Conservation (phyloP, 2,113 vertebrate species). For the Panurus biarmicus region DNA sequence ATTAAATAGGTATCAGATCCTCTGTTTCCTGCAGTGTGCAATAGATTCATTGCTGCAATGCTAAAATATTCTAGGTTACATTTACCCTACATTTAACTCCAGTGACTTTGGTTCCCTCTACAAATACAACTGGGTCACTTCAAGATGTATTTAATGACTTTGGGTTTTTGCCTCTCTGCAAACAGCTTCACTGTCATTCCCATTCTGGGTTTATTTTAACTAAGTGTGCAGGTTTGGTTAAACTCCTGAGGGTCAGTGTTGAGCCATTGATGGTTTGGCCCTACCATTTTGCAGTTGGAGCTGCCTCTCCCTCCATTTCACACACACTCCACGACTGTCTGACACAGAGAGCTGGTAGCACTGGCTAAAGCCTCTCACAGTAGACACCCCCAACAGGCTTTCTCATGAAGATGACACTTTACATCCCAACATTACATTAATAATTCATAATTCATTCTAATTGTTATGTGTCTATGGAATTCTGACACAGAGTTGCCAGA, state of each 20-base stretch:
- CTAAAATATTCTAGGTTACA: not conserved
- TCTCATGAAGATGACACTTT: not conserved
- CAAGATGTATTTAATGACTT: not conserved
- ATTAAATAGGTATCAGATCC: not conserved
- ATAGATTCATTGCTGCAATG: not conserved
- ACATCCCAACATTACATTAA: not conserved
- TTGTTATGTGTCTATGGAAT: not conserved
- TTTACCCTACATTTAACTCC: not conserved
- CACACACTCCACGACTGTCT: not conserved
- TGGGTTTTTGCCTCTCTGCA: not conserved
- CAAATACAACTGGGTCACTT: not conserved
- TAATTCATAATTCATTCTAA: not conserved
- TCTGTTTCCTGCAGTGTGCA: not conserved
- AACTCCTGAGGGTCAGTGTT: not conserved
- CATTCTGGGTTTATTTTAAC: not conserved
- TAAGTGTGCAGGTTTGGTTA: not conserved
- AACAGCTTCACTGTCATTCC: not conserved
- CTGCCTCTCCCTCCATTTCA: not conserved
- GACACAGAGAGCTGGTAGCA: not conserved
- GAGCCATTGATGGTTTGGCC: not conserved
- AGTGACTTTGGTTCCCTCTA: not conserved
- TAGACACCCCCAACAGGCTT: not conserved
- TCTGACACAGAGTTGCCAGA: not conserved
- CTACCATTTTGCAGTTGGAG: not conserved
- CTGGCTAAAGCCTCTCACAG: not conserved